Conservation (phyloP, 2,113 vertebrate species). For the Lycaon pictus region DNA sequence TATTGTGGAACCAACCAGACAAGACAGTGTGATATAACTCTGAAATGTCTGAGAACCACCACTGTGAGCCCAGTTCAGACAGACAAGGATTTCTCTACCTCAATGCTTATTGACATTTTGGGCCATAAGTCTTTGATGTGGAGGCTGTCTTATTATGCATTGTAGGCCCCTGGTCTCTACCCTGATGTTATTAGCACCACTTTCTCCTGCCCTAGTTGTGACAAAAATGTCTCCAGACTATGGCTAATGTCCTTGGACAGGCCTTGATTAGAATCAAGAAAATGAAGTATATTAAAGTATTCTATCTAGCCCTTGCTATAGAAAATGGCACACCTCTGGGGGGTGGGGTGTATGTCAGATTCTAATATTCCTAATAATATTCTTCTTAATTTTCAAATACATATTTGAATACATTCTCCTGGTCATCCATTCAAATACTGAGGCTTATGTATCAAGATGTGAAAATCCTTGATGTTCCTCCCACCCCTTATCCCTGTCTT, state of each 20-base stretch:
- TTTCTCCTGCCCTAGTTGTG: neutral
- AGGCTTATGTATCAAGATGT: neutral
- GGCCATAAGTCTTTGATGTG: neutral
- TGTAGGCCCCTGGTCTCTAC: neutral
- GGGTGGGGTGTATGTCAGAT: neutral
- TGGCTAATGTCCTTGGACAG: neutral
- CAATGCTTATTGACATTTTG: neutral
- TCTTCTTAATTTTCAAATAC: slow-evolving; percentile 16
- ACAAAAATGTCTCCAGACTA: neutral
- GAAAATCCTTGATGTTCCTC: neutral
- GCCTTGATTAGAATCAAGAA: neutral
- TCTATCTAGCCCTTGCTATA: neutral
- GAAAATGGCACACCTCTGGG: neutral
- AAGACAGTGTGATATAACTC: neutral
- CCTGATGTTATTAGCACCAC: neutral
- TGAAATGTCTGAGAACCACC: neutral
- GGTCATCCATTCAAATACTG: neutral
- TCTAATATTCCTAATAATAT: neutral
- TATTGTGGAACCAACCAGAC: neutral
- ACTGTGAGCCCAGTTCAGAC: neutral
- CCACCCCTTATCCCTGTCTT: neutral
- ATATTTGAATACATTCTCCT: neutral
- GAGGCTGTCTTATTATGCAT: neutral
- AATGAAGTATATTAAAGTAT: neutral
- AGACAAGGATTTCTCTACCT: neutral